phyloP scores from a whole-genome alignment of 2,888 invertebrate genomes.

The Platypus cylindrus region DNA sequence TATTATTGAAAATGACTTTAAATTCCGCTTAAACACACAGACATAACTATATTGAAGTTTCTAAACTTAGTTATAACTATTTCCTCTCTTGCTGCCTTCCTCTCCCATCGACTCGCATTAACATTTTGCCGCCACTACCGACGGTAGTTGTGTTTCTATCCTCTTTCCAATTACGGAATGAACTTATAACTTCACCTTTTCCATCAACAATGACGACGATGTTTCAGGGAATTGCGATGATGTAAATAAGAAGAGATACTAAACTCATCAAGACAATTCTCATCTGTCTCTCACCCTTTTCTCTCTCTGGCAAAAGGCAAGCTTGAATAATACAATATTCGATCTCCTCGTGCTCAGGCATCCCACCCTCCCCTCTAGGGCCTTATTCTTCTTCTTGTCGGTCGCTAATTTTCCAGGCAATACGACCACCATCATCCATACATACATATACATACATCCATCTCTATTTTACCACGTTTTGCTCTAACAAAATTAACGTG shows the following conservation, averaged over 20 bases:
- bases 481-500: too few relatives aligned
- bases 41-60: too few relatives aligned
- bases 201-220: constrained; percentile 7
- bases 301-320: too few relatives aligned
- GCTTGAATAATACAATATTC: too few relatives aligned
- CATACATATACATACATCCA: too few relatives aligned
- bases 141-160: too few relatives aligned
- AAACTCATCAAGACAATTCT: constrained; percentile 15
- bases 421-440: too few relatives aligned
- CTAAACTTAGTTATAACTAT: constrained; percentile 4
- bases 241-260: constrained; percentile 15
- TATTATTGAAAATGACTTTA: too few relatives aligned
- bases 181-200: constrained; percentile 9
- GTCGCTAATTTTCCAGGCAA: constrained; percentile 12
- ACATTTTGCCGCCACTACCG: too few relatives aligned
- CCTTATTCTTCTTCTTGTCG: not conserved
- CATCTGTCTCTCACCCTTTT: constrained; percentile 7
- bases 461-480: too few relatives aligned
- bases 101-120: too few relatives aligned
- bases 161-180: constrained; percentile 6
- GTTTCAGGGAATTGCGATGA: constrained; percentile 13
- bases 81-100: not conserved
- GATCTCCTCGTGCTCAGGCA: constrained; percentile 1
- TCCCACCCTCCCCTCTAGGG: not conserved
- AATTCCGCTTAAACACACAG: too few relatives aligned